Evolutionary conservation across 2,113 vertebrate species (phyloP), one percentile per base, ranked within the genome.

Genomic region (Thoracochromis brauschi): DNA sequence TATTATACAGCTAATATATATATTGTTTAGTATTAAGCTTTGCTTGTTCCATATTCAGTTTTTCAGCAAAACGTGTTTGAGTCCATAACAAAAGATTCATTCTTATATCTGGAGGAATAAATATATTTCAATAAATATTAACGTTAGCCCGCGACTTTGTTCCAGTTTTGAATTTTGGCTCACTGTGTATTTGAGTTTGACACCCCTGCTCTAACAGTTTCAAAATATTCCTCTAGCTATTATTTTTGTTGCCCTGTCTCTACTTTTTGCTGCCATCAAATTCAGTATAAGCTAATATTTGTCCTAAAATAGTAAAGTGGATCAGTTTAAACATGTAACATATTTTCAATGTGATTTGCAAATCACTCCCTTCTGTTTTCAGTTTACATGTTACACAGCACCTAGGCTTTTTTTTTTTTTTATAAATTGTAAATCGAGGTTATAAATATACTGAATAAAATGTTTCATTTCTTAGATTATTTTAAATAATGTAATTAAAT

Each of bases 101-200:
- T 24, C 53, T 54, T 12, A 12, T 3, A 54, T 54, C 53, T 54
- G n/a, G 53, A 54, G n/a, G 53, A 54, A 54, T 51, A 2, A n/a
- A 51, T 51, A 51, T n/a, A 51, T 54, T 54, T 24, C n/a, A 54
- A 3, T 54, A 24, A 54, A 54, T 54, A 54, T 54, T 54, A 54
- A 54, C 0, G 4, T 54, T 1, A 54, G 53, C 51, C 9, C 0
- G 2, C 9, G 0, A 54, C 51, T 21, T 54, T 21, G n/a, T 11
- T 54, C 51, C n/a, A 54, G 51, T 4, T 54, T 54, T 54, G 51
- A 54, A 21, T 54, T 54, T 54, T 54, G 51, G n/a, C 51, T n/a
- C 51, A 54, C 51, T 54, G n/a, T 54, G n/a, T 21, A 2, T 54
- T 54, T 7, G 51, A 54, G 51, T 54, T 54, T 21, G 51, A 54